phyloP scores from a whole-genome alignment of 2,888 invertebrate species.

The Notodonta dromedarius region DNA sequence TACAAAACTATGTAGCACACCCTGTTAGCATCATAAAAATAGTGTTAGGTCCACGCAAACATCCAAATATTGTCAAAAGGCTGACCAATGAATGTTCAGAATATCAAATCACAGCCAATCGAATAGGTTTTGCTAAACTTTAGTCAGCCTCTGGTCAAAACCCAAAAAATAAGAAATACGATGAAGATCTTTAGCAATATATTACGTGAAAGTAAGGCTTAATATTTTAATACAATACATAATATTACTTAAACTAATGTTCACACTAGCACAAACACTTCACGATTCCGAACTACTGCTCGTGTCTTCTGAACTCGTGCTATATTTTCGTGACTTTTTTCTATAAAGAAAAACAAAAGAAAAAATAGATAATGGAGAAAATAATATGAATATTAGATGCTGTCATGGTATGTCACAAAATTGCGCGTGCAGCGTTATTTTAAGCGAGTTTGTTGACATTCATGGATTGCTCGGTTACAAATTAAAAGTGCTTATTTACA shows the following conservation, averaged over 20 bases:
- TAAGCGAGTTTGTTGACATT: background rate
- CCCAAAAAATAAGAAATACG: constrained; percentile 29
- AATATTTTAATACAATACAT: constrained; percentile 51
- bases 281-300: constrained; percentile 78
- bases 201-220: constrained; percentile 46
- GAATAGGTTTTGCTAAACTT: constrained; percentile 15
- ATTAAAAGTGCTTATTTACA: background rate
- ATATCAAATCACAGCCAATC: constrained; percentile 34
- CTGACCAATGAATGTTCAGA: constrained; percentile 28
- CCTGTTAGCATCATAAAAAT: constrained; percentile 55
- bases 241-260: constrained; percentile 57
- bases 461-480: too few relatives aligned
- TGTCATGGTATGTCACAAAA: constrained; percentile 36
- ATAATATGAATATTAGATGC: constrained; percentile 39
- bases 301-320: constrained; percentile 78
- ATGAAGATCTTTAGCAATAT: constrained; percentile 38
- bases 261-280: constrained; percentile 64
- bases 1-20: constrained; percentile 59
- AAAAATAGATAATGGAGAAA: constrained; percentile 55
- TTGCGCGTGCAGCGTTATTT: constrained; percentile 10
- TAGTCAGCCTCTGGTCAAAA: constrained; percentile 20
- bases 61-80: constrained; percentile 30
- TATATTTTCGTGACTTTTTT: constrained; percentile 79
- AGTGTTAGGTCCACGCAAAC: constrained; percentile 46
- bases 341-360: constrained; percentile 78